Percentiles rank a stretch among this genome's conserved stretches.
Evolutionary conservation across 2,113 vertebrate species (phyloP).

Genomic region (Alosa alosa): DNA sequence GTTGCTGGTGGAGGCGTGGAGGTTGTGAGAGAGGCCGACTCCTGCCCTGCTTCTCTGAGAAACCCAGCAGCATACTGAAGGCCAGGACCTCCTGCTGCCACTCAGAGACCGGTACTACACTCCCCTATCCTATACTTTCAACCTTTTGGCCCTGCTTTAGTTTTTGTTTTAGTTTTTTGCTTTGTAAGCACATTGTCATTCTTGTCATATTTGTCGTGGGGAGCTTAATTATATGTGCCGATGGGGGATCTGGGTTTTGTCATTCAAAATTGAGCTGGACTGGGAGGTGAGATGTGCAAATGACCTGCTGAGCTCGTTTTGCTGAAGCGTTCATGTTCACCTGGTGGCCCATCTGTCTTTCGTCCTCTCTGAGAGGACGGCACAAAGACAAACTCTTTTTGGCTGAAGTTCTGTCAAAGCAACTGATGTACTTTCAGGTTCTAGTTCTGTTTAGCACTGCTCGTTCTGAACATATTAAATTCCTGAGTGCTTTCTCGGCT

Average conservation of each 20-base stretch:
- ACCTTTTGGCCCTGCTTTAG: neutral
- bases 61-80: constrained; percentile 73
- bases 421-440: neutral
- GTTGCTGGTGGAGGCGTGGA: constrained; percentile 83
- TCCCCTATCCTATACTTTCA: neutral
- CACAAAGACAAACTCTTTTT: constrained; percentile 9
- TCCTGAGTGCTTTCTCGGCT: neutral
- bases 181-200: constrained; percentile 19
- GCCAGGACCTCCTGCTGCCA: constrained; percentile 72
- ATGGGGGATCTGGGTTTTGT: constrained; percentile 20
- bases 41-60: constrained; percentile 71
- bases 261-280: neutral
- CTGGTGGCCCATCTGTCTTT: constrained; percentile 26
- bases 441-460: neutral
- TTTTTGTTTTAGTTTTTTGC: constrained; percentile 1
- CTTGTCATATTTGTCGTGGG: constrained; percentile 12
- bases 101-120: constrained; percentile 78
- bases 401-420: neutral
- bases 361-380: neutral
- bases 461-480: neutral
- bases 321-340: constrained; percentile 28
- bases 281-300: constrained; percentile 24
- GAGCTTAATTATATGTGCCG: constrained; percentile 29
- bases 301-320: constrained; percentile 33
- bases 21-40: constrained; percentile 72